Evolutionary conservation across 2,113 vertebrate genomes (phyloP), one percentile per base, ranked within the genome.

Genomic region (Trogon surrucura): DNA sequence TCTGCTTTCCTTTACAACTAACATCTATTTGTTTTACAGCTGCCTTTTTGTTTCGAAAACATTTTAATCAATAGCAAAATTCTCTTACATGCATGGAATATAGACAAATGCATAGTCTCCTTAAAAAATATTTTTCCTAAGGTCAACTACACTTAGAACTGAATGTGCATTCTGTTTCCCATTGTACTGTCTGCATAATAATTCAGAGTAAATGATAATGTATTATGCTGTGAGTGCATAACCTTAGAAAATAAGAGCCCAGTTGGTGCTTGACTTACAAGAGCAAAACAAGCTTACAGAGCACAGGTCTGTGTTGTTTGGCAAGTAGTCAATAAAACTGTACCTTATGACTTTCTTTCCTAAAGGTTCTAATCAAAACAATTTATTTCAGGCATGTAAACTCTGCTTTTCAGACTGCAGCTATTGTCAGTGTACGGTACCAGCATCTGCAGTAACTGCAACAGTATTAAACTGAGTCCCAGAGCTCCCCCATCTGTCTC

Each of bases 301-400:
- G 95, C 96, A 97, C 53, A 91, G 96, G 96, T 96, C 96, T 97
- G 80, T 94, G 95, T 93, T 97, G 95, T 95, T 97, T 98, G 98
- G 98, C 98, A 98, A 98, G 96, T 96, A 97, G 98, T 98, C 98
- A 97, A 98, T 98, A 98, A 98, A 98, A 97, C 94, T 94, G 95
- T 97, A 96, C 96, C 97, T 98, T 98, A 98, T 97, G 98, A 98
- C 97, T 98, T 98, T 98, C 96, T 98, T 97, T 98, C 97, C 97
- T 98, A 98, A 98, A 98, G 98, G 97, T 98, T 98, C 97, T 98
- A 98, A 98, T 98, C 98, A 98, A 98, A 98, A 98, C 98, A 98
- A 98, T 98, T 98, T 98, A 98, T 98, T 98, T 98, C 97, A 97
- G 88, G 95, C 97, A 96, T 98, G 97, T 97, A 98, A 98, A 98